Base-by-base conservation (phyloP, 2,888 invertebrate genomes). In the Coenonympha glycerion region DNA sequence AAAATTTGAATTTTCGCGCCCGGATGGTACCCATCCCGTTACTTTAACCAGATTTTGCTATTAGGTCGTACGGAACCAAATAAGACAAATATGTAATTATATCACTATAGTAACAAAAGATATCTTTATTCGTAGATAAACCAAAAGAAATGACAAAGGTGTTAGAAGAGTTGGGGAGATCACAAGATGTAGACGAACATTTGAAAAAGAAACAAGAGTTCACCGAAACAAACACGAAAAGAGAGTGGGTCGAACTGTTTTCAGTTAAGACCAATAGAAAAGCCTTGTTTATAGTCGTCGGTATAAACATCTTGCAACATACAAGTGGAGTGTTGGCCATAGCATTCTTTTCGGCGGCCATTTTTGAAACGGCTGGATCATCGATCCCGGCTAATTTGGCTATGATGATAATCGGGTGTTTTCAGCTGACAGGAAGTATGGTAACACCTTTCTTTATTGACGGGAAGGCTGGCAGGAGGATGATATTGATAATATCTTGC, bases 221-320 rank as follows among this genome's bases (percentile, higher is more conserved):
- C 2, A 22, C 62, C 22, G 48, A 63, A 13, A 50, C 53, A 2
- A 59, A 47, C 3, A 50, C 47, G 11, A 53, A 36, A 16, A 8
- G 61, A 31, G 57, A 61, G 47, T 65, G 71, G 65, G 61, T 53
- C 1, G 70, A 75, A 22, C 63, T 78, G 13, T 60, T 68, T 18
- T 62, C 62, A 0, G 16, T 68, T 8, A 69, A 60, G 48, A 63
- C 66, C 6, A 79, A 78, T 13, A 66, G 65, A 57, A 68, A 59
- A 52, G 70, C 76, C 0, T 24, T 78, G 3, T 57, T 69, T 1
- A 71, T 77, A 19, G 65, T 70, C 0, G 9, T 68, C 0, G 52
- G 56, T 2, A 54, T 77, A 18, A 59, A 63, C 3, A 63, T 70
- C 2, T 45, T 77, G 0, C 53, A 55, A 9, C 40, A 50, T 6